Evolutionary conservation across 2,797 vertebrate genomes (phyloP).

Genomic region (Glossophaga mutica): DNA sequence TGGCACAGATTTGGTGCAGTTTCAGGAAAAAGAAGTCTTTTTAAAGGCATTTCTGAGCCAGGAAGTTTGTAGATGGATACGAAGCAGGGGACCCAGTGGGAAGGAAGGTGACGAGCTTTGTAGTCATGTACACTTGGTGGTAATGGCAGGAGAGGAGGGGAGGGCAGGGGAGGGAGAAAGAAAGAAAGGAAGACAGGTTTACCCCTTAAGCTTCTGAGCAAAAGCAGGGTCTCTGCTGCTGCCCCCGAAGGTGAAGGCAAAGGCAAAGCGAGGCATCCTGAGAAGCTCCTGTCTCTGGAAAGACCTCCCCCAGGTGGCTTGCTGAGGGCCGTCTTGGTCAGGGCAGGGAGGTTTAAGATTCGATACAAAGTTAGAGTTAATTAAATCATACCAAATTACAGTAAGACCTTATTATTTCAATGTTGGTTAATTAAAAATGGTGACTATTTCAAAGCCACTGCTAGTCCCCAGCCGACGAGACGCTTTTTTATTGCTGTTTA

Average conservation of each 20-base stretch:
- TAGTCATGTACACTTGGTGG: accelerated
- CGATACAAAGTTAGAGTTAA: conserved; percentile 31
- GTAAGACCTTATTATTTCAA: conserved; percentile 42
- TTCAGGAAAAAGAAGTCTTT: neutral
- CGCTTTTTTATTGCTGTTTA: conserved; percentile 37
- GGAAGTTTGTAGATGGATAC: neutral
- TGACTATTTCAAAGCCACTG: conserved; percentile 45
- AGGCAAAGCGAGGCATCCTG: neutral
- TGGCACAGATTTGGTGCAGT: too few relatives aligned
- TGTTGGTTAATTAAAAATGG: conserved; percentile 64
- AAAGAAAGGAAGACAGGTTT: neutral
- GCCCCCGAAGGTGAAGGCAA: too few relatives aligned
- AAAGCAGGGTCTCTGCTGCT: neutral
- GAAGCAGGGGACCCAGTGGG: neutral
- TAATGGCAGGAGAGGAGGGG: neutral
- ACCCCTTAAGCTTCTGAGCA: neutral
- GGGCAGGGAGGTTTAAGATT: neutral
- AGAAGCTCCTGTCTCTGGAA: accelerated
- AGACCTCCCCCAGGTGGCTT: neutral
- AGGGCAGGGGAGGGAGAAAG: too few relatives aligned
- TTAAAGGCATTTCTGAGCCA: neutral
- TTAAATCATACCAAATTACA: conserved; percentile 56
- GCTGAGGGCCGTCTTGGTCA: neutral
- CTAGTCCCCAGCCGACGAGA: neutral
- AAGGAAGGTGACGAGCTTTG: neutral